These are phyloP conservation scores for Cantharis nigra DNA, from an alignment of 2,888 invertebrate species.

Conservation along the genomic window DNA sequence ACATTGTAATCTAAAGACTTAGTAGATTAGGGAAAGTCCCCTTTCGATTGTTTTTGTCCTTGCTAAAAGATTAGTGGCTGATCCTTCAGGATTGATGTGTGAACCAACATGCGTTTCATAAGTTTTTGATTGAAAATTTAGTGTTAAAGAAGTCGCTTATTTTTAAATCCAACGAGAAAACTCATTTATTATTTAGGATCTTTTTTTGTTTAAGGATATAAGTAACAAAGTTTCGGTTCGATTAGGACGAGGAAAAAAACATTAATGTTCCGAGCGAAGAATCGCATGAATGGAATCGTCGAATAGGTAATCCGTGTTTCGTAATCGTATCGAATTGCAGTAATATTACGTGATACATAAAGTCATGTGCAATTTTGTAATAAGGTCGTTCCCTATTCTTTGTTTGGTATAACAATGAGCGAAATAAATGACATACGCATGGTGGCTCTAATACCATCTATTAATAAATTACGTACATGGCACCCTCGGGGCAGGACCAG, in stretches of 20 bases:
- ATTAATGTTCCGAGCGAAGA: neutral
- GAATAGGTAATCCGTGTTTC: constrained; percentile 15
- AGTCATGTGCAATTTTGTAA: constrained; percentile 21
- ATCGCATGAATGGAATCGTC: neutral
- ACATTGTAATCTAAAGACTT: constrained; percentile 36
- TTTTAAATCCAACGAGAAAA: neutral
- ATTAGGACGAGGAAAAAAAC: neutral
- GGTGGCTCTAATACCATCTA: constrained; percentile 53
- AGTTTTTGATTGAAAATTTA: constrained; percentile 21
- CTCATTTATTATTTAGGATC: neutral
- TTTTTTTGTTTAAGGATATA: neutral
- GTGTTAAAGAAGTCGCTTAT: constrained; percentile 16
- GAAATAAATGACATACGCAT: constrained; percentile 53
- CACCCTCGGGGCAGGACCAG: constrained; percentile 49
- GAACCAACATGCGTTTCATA: constrained; percentile 51
- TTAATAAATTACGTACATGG: constrained; percentile 57
- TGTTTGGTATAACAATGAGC: constrained; percentile 45
- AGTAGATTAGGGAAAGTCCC: constrained; percentile 40
- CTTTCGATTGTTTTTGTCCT: constrained; percentile 55
- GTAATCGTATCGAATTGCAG: constrained; percentile 28
- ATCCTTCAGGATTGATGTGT: constrained; percentile 55
- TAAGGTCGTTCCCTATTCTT: constrained; percentile 41
- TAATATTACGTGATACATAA: constrained; percentile 26
- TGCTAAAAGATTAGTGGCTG: constrained; percentile 55
- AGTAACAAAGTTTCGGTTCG: neutral